Evolutionary conservation across 2,888 invertebrate genomes (phyloP), one percentile per base, ranked within the genome.

Genomic region (Halictus ligatus): DNA sequence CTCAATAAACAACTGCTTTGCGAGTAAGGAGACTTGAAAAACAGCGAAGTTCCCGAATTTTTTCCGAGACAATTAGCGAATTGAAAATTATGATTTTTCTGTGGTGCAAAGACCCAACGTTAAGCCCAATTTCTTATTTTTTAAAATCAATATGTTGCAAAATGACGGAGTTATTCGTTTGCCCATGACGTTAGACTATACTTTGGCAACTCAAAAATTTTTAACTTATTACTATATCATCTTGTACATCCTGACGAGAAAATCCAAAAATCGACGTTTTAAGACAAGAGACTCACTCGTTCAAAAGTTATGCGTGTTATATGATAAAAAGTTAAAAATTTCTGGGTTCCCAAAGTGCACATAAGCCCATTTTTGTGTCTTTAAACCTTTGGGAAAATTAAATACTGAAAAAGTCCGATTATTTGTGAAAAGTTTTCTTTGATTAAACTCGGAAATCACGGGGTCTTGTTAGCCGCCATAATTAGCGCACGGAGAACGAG

Each of bases 401-500:
- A 18, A 46, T 46, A 46, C 10, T 8, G 46, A 12, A 10, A 12
- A 46, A 12, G 46, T 46, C 8, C 48, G 5, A 48, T 48, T 13
- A 15, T 12, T 15, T 48, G 48, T 15, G 48, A 48, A 48, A 48
- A 15, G 15, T 35, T 67, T 35, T 35, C 13, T 35, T 6, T 13
- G 15, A 67, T 13, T 1, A 18, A 46, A 4, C n/a, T 35, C 7
- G 18, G 35, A 35, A 67, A 18, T 67, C 67, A 35, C 3, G 8
- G 18, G 74, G 18, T 69, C 54, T 71, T 18, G 58, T 77, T 43
- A 46, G 25, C 18, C 18, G 48, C 67, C 67, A 21, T 67, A 48
- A 48, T 21, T 29, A 64, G 40, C 35, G 46, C 64, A 40, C 54
- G 5, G 60, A 43, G 40, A 88, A 78, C 72, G 75, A 73, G 29